phyloP scores from a whole-genome alignment of 2,113 vertebrate species.

The Muntiacus reevesi region DNA sequence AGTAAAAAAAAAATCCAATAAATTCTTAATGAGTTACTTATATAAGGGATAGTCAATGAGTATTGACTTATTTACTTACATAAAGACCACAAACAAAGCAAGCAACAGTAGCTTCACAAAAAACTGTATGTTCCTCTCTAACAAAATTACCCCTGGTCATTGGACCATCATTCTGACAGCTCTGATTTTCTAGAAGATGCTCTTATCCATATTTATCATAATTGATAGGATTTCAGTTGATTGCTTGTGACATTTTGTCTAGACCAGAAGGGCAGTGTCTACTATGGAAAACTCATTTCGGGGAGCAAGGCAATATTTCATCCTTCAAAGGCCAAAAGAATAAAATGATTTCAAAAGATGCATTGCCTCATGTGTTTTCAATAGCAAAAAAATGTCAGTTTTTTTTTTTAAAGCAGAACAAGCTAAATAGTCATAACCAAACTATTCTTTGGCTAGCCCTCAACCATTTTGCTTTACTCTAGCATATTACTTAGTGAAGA shows the following conservation, averaged over 20 bases:
- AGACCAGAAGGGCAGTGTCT: conserved; percentile 60
- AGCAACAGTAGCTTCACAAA: conserved; percentile 60
- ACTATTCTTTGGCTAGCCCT: neutral
- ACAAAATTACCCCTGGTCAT: conserved; percentile 69
- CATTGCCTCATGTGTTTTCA: conserved; percentile 24
- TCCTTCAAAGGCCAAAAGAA: conserved; percentile 65
- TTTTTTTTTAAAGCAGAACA: conserved; percentile 48
- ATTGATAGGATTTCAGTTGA: conserved; percentile 78
- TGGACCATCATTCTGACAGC: conserved; percentile 70
- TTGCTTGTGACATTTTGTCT: conserved; percentile 78
- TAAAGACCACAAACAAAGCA: conserved; percentile 40
- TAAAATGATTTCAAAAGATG: conserved; percentile 67
- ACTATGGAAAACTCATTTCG: conserved; percentile 58
- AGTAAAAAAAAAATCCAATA: conserved; percentile 32
- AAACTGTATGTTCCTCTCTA: conserved; percentile 66
- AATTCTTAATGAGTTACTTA: conserved; percentile 41
- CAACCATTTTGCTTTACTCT: neutral
- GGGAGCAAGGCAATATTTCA: conserved; percentile 66
- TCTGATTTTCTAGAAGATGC: conserved; percentile 72
- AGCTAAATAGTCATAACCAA: conserved; percentile 9
- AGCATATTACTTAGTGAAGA: neutral
- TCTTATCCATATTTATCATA: conserved; percentile 73
- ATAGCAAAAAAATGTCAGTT: conserved; percentile 43
- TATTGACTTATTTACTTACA: conserved; percentile 55
- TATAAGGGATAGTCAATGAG: conserved; percentile 18